Evolutionary conservation across 2,797 vertebrate genomes (phyloP).

Genomic region (Lacerta agilis): DNA sequence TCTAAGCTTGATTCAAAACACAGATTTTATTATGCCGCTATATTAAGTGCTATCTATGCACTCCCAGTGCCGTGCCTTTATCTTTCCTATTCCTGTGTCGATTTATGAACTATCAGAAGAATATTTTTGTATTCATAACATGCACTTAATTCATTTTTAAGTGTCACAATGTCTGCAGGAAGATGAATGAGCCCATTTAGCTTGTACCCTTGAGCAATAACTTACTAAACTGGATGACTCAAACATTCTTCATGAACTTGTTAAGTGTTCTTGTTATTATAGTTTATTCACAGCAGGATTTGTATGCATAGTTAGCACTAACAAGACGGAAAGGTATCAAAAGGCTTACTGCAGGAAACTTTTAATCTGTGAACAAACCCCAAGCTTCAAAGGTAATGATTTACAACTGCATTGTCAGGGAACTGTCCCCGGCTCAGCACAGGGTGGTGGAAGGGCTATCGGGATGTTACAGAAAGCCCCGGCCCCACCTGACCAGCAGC

Average conservation of each 20-base stretch:
- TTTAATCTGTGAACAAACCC: slow-evolving; percentile 52
- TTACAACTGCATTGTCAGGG: slow-evolving; percentile 7
- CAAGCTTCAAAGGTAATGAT: slow-evolving; percentile 22
- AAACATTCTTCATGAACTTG: slow-evolving; percentile 72
- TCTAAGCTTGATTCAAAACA: slow-evolving; percentile 60
- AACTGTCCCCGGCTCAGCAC: too few relatives aligned
- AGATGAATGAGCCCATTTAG: slow-evolving; percentile 68
- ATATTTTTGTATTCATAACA: slow-evolving; percentile 66
- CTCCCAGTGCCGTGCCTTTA: slow-evolving; percentile 57
- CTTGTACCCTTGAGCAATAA: slow-evolving; percentile 73
- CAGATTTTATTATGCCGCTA: slow-evolving; percentile 41
- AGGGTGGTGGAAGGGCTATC: too few relatives aligned
- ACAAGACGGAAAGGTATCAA: slow-evolving; percentile 29
- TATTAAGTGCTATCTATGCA: slow-evolving; percentile 50
- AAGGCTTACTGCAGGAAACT: slow-evolving; percentile 48
- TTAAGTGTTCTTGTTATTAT: slow-evolving; percentile 63
- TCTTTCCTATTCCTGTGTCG: slow-evolving; percentile 60
- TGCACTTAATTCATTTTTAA: slow-evolving; percentile 65
- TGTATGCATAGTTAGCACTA: slow-evolving; percentile 51
- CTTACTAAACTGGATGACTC: slow-evolving; percentile 73
- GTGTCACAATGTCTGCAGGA: slow-evolving; percentile 68
- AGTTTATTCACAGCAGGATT: slow-evolving; percentile 66
- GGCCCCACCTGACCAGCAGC: too few relatives aligned
- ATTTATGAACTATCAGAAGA: slow-evolving; percentile 71
- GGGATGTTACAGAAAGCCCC: too few relatives aligned